These are phyloP conservation scores for Pterocles orientalis DNA, from an alignment of 2,113 vertebrate genomes.

Conservation along the genomic window DNA sequence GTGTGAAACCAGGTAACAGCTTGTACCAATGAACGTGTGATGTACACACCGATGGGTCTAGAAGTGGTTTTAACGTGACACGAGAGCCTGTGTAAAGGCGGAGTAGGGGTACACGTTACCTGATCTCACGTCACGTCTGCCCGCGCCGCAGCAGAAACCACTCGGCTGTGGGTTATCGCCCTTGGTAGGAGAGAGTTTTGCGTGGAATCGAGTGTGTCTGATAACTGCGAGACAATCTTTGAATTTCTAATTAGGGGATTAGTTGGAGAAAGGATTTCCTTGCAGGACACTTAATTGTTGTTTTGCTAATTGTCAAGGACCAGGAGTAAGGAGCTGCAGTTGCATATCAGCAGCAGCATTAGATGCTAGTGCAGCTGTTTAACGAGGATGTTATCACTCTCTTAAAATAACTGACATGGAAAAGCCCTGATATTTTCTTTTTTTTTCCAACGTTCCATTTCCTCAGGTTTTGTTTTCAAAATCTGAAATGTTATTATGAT, in stretches of 20 bases:
- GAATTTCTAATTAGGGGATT: constrained; percentile 1
- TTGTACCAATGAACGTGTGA: not conserved
- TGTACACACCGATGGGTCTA: not conserved
- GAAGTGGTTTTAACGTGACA: not conserved
- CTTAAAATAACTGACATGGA: not conserved
- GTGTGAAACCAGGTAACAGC: not conserved
- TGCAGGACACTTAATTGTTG: not conserved
- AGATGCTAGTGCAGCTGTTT: not conserved
- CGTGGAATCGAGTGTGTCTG: not conserved
- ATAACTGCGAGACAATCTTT: not conserved
- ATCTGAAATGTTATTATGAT: not conserved
- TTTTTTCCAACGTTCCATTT: not conserved
- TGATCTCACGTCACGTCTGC: fast-evolving
- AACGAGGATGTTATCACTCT: not conserved
- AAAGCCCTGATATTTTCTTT: not conserved
- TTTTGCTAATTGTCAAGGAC: not conserved
- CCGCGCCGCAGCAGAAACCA: fast-evolving
- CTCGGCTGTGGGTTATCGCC: not conserved
- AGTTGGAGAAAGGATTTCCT: not conserved
- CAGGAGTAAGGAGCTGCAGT: not conserved
- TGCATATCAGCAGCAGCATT: not conserved
- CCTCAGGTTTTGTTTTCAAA: not conserved
- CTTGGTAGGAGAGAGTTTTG: not conserved
- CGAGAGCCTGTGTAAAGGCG: not conserved
- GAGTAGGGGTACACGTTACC: fast-evolving